Evolutionary conservation across 2,113 vertebrate genomes (phyloP), one percentile per base, ranked within the genome.

Genomic region (human (Homo sapiens)): DNA sequence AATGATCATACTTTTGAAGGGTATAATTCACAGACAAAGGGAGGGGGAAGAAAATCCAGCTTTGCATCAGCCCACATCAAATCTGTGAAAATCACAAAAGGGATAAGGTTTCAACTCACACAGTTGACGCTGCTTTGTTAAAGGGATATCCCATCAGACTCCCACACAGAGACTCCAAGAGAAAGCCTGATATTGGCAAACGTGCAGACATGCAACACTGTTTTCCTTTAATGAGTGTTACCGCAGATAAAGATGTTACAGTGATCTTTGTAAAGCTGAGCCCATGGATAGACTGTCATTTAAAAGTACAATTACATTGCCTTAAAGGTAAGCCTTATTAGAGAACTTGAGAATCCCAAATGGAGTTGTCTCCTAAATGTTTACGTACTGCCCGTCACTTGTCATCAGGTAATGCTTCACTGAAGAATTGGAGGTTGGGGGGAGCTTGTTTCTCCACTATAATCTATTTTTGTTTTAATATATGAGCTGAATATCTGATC

Each of bases 291-390:
- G 0, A 18, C 10, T 93, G 8, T 52, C 61, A 76, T 92, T 94
- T 75, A 55, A 97, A 98, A 93, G 17, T 22, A 89, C 32, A 98
- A 59, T 16, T 96, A 93, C 97, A 95, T 95, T 88, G 94, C 20
- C 38, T 84, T 55, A 88, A 75, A 83, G 3, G 66, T 93, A 66
- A 95, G 59, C 82, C 79, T 94, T 48, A 89, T 50, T 94, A 89
- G 38, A 95, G 83, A 94, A 90, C 20, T 61, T 85, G 30, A 32
- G 76, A 89, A 96, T 89, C 90, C 57, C 8, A 73, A 79, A 32
- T 25, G 81, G 52, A 61, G 3, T 40, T 17, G 55, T 96, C 90
- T 75, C 50, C 22, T 89, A 93, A 95, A 40, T 76, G n/a, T 50
- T 96, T 43, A 90, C 68, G 50, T 5, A 4, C 27, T 89, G 64